These are phyloP conservation scores for Drosophila conformis DNA, from an alignment of 2,888 invertebrate species.

Conservation along the genomic window DNA sequence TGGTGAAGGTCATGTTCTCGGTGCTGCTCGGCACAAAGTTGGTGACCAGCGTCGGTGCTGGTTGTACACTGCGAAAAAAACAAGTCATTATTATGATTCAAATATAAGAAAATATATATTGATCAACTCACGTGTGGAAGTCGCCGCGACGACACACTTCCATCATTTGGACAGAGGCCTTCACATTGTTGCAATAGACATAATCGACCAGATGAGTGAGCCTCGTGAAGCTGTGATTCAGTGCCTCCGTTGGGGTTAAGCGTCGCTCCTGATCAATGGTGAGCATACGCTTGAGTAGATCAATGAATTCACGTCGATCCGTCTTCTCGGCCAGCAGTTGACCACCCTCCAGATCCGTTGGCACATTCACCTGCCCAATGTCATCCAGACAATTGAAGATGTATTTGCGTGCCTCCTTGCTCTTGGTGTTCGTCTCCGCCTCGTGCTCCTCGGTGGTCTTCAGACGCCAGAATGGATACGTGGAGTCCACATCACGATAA, in stretches of 20 bases:
- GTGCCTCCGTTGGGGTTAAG: slow-evolving; percentile 97
- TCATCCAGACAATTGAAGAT: slow-evolving; percentile 99
- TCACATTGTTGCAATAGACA: slow-evolving; percentile 98
- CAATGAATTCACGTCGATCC: slow-evolving; percentile 98
- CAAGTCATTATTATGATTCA: background rate
- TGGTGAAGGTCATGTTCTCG: slow-evolving; percentile 95
- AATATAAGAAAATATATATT: background rate
- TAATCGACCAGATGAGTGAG: slow-evolving; percentile 97
- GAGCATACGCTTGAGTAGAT: slow-evolving; percentile 98
- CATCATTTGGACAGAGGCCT: slow-evolving; percentile 99
- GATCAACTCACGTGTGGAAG: slow-evolving; percentile 84
- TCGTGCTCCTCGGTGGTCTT: slow-evolving; percentile 99
- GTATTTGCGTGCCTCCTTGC: slow-evolving; percentile 99
- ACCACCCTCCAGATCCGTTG: slow-evolving; percentile 98
- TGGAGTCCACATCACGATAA: slow-evolving; percentile 97
- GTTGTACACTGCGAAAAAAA: slow-evolving; percentile 82
- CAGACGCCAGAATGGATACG: slow-evolving; percentile 93
- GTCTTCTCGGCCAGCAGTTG: slow-evolving; percentile 98
- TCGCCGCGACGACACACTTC: slow-evolving; percentile 89
- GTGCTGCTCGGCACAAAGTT: slow-evolving; percentile 92
- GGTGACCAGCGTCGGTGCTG: slow-evolving; percentile 88
- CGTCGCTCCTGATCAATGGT: slow-evolving; percentile 99
- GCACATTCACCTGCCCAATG: slow-evolving; percentile 98
- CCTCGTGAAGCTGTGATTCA: slow-evolving; percentile 97
- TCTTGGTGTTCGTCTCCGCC: slow-evolving; percentile 98